Percentiles rank a stretch among this genome's conserved stretches.
These are phyloP conservation scores for Clamator glandarius DNA, from an alignment of 2,797 vertebrate species.

Conservation along the genomic window DNA sequence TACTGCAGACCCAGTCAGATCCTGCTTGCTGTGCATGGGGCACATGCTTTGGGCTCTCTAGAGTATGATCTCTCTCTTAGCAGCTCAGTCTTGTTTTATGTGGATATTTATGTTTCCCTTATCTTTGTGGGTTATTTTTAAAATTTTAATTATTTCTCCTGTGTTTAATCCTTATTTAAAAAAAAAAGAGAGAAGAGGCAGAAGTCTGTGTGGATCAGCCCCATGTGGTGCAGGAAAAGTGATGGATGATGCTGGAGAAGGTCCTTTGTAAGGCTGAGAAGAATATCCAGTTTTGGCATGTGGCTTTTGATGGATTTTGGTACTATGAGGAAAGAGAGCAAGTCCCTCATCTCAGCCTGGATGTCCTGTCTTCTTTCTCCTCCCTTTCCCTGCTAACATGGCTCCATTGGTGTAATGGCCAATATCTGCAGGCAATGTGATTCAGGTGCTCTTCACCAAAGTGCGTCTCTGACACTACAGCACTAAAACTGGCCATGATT, in stretches of 20 bases:
- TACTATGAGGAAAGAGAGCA: neutral
- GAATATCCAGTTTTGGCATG: neutral
- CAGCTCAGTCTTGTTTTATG: neutral
- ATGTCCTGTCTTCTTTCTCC: neutral
- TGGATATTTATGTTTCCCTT: neutral
- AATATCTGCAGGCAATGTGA: accelerated
- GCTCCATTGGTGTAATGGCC: accelerated
- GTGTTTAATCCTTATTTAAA: neutral
- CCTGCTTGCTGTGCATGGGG: neutral
- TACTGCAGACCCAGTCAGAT: neutral
- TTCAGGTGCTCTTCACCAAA: accelerated
- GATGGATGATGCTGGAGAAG: neutral
- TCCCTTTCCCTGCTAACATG: neutral
- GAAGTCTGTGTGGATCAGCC: neutral
- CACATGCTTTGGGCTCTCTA: neutral
- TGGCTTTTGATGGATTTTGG: neutral
- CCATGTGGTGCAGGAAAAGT: neutral
- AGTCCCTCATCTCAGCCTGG: neutral
- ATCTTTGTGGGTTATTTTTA: neutral
- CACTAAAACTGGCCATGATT: accelerated
- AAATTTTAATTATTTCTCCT: neutral
- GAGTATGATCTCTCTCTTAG: neutral
- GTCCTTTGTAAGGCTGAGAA: neutral
- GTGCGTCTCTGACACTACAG: no score
- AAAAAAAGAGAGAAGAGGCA: neutral